Evolutionary conservation across 2,797 vertebrate genomes (phyloP).

Genomic region (Pseudopleuronectes americanus): DNA sequence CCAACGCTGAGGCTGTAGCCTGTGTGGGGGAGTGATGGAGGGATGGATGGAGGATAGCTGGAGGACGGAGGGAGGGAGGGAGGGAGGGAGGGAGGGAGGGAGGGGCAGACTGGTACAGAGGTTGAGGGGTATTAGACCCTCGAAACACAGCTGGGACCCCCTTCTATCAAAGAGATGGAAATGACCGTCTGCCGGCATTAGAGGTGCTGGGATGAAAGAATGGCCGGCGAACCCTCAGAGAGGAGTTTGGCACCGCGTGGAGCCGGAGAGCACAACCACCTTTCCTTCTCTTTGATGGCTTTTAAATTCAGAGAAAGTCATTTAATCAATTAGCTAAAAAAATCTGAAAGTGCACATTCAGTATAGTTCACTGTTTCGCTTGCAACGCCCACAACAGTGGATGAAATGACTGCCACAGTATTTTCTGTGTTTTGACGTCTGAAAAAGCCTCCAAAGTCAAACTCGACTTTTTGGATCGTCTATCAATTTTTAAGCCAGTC

Average conservation of each 20-base stretch:
- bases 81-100: constrained; percentile 14
- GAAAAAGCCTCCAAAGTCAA: constrained; percentile 10
- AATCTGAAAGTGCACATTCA: neutral
- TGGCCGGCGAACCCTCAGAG: constrained; percentile 43
- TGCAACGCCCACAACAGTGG: too few relatives aligned
- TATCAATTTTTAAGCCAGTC: constrained; percentile 21
- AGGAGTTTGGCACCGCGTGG: constrained; percentile 18
- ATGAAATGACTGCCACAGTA: neutral
- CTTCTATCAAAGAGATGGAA: constrained; percentile 73
- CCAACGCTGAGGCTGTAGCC: constrained; percentile 16
- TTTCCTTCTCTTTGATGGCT: constrained; percentile 7
- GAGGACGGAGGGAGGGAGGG: constrained; percentile 3
- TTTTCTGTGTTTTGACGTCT: neutral
- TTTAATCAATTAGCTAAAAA: neutral
- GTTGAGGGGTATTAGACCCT: constrained; percentile 59
- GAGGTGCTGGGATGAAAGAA: constrained; percentile 60
- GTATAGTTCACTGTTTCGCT: neutral
- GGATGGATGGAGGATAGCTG: constrained; percentile 6
- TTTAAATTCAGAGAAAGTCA: neutral
- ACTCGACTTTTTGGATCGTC: constrained; percentile 1
- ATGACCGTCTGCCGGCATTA: constrained; percentile 68
- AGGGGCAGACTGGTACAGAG: constrained; percentile 49
- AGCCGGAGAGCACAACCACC: constrained; percentile 6
- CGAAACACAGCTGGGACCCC: constrained; percentile 63
- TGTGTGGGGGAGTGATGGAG: constrained; percentile 38